These are phyloP conservation scores for Penaeus vannamei DNA, from an alignment of 1,140 invertebrate species.

Conservation along the genomic window DNA sequence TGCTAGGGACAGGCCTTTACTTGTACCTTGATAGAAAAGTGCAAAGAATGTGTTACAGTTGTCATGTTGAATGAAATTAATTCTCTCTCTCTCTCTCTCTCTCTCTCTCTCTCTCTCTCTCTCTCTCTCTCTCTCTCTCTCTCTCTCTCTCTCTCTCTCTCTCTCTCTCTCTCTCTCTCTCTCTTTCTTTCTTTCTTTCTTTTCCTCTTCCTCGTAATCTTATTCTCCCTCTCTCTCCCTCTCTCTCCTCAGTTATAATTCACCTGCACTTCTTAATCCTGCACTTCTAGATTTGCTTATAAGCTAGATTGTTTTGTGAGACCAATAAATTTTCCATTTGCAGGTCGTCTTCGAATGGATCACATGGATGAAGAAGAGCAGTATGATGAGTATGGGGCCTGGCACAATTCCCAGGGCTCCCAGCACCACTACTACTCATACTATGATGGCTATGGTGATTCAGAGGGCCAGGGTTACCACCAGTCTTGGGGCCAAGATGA, in stretches of 20 bases:
- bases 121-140: neutral
- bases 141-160: neutral
- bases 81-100: too few relatives aligned
- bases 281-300: too few relatives aligned
- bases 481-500: neutral
- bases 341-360: slow-evolving; percentile 8
- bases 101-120: too few relatives aligned
- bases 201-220: neutral
- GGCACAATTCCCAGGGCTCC: slow-evolving; percentile 3
- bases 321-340: neutral
- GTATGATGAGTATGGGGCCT: slow-evolving; percentile 3
- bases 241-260: neutral
- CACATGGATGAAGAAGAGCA: slow-evolving; percentile 35
- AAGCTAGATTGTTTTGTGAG: neutral
- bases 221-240: neutral
- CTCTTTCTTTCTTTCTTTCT: neutral
- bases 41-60: too few relatives aligned
- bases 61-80: too few relatives aligned
- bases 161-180: neutral
- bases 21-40: too few relatives aligned
- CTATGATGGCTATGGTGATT: neutral
- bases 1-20: too few relatives aligned
- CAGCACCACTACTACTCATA: neutral
- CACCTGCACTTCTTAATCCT: too few relatives aligned
- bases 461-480: slow-evolving; percentile 5